These are phyloP conservation scores for Sialia sialis DNA, from an alignment of 2,113 vertebrate species.

Conservation along the genomic window DNA sequence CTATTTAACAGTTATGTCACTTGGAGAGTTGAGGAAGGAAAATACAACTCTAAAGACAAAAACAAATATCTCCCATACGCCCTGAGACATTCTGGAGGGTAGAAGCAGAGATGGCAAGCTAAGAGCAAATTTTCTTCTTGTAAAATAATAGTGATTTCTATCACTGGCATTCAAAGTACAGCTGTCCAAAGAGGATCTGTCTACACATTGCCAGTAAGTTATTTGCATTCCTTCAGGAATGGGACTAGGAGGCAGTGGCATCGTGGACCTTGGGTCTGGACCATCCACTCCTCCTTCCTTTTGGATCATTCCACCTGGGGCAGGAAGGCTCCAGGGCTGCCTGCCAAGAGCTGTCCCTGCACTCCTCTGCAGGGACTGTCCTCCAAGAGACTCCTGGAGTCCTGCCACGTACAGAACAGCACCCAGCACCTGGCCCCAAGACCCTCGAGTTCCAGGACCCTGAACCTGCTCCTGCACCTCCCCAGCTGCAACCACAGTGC, in stretches of 20 bases:
- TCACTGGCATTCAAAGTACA: not conserved
- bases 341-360: not conserved
- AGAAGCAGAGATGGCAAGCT: not conserved
- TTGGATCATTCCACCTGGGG: fast-evolving
- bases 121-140: not conserved
- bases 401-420: fast-evolving
- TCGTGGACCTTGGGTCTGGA: not conserved
- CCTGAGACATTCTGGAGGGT: not conserved
- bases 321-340: not conserved
- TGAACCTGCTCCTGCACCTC: not conserved
- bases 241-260: not conserved
- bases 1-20: not conserved
- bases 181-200: not conserved
- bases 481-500: not conserved
- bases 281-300: not conserved
- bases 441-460: fast-evolving
- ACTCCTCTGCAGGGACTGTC: not conserved
- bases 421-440: fast-evolving
- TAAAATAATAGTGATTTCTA: not conserved
- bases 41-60: not conserved
- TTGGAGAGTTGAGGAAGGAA: not conserved
- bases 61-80: not conserved
- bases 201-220: not conserved
- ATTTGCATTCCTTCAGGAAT: not conserved
- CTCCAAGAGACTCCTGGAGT: not conserved